Conservation (phyloP, 2,888 invertebrate species). For the Pachycephus smyrnensis region DNA sequence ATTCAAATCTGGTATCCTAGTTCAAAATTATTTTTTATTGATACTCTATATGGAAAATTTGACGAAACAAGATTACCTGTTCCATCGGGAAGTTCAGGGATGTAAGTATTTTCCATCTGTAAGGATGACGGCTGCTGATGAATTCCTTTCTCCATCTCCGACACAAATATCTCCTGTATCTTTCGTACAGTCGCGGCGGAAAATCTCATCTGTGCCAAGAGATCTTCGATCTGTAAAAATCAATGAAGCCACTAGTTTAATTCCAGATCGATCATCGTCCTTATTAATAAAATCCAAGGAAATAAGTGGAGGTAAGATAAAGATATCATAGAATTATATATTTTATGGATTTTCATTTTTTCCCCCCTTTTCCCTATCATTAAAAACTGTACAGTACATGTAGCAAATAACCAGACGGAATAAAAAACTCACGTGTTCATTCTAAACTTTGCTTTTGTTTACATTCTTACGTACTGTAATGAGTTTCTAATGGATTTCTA, state of each 20-base stretch:
- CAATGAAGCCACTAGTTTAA: neutral
- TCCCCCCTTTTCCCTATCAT: neutral
- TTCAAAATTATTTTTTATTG: neutral
- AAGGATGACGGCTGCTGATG: constrained; percentile 74
- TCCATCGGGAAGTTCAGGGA: constrained; percentile 79
- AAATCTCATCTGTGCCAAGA: constrained; percentile 57
- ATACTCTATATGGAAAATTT: neutral
- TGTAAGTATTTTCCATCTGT: constrained; percentile 83
- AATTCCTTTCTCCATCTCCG: constrained; percentile 76
- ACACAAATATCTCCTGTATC: constrained; percentile 72
- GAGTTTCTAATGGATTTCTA: neutral
- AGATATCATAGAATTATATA: neutral
- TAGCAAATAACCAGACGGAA: neutral
- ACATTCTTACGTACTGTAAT: neutral
- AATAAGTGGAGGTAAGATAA: neutral
- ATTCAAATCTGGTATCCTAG: neutral
- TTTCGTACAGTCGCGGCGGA: constrained; percentile 67
- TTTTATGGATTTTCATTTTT: neutral
- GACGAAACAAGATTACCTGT: constrained; percentile 68
- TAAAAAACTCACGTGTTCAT: neutral
- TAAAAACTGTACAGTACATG: neutral
- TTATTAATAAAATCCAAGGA: no score
- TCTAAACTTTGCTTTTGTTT: neutral
- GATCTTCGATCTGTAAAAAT: constrained; percentile 51
- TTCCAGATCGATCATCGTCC: neutral